Base-by-base conservation (phyloP, 2,888 invertebrate genomes). In the Parnassius smintheus region DNA sequence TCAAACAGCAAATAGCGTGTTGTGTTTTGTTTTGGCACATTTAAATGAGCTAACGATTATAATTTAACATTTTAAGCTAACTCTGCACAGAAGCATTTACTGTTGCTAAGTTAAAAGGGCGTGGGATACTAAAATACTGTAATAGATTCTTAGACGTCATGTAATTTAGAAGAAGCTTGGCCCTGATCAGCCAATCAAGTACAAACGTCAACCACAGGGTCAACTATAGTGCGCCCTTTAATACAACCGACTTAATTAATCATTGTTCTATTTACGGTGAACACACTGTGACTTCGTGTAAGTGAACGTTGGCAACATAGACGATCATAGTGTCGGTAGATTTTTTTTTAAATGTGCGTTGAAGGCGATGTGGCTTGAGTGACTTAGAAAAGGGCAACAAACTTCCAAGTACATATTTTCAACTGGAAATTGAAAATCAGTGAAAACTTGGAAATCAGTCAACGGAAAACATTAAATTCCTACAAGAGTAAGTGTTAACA, bases 221-320 rank as follows among this genome's bases (percentile, higher is more conserved):
- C 60, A 65, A 67, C 57, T 64, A 56, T 57, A 58, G 60, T 65
- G 56, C 65, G 56, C 55, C 51, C 55, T 65, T 59, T 60, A 35
- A 62, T 18, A 58, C 57, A 45, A 60, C 52, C 53, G 56, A 66
- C 57, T 67, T 69, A 70, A 71, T 72, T 71, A 69, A 59, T 54
- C 65, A 59, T 59, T 71, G 64, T 64, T 64, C 64, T 60, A 60
- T 59, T 59, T 56, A 55, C 59, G 56, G 18, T 41, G 58, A 55
- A 13, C 49, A 55, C 50, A 49, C 53, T 49, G 55, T 25, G 41
- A 53, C 45, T 55, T 35, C 57, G 59, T 62, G 62, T 59, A 59
- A 55, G 46, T 62, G 62, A 62, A 58, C 58, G 54, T 44, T 50
- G 59, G 18, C 55, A 63, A 48, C 58, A 51, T 51, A 55, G 49